phyloP scores from a whole-genome alignment of 2,797 vertebrate species.

The Prunella strophiata region DNA sequence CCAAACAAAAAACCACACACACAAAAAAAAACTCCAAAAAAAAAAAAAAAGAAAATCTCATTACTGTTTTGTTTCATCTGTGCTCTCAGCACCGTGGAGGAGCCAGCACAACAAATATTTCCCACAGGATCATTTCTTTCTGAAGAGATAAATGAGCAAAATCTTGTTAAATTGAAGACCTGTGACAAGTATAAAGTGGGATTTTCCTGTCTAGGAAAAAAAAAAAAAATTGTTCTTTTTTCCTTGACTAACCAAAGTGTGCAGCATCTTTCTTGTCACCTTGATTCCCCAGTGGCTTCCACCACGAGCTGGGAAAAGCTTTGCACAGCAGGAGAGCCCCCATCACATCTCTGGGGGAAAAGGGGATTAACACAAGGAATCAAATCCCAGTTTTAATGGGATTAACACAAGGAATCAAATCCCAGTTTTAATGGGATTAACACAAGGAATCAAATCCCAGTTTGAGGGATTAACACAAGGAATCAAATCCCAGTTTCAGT shows the following conservation, averaged over 20 bases:
- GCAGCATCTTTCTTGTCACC: neutral
- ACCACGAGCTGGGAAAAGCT: neutral
- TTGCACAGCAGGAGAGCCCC: neutral
- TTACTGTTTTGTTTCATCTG: neutral
- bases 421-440: constrained; percentile 49
- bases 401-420: no score
- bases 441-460: constrained; percentile 52
- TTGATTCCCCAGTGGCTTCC: neutral
- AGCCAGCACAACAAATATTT: neutral
- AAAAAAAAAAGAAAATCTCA: no score
- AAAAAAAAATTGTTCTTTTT: neutral
- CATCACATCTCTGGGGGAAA: neutral
- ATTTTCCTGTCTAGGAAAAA: neutral
- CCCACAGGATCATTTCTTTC: neutral
- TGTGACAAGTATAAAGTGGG: neutral
- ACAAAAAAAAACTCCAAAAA: no score
- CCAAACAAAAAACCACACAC: no score
- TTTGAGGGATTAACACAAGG: no score
- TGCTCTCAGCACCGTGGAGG: neutral
- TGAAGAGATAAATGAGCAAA: constrained; percentile 1
- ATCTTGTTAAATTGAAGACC: neutral
- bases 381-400: constrained; percentile 46
- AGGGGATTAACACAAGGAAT: constrained; percentile 36
- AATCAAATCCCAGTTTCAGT: constrained; percentile 51
- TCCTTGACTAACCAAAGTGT: neutral